phyloP scores from a whole-genome alignment of 2,888 invertebrate genomes.

The Quadroppia sp. region DNA sequence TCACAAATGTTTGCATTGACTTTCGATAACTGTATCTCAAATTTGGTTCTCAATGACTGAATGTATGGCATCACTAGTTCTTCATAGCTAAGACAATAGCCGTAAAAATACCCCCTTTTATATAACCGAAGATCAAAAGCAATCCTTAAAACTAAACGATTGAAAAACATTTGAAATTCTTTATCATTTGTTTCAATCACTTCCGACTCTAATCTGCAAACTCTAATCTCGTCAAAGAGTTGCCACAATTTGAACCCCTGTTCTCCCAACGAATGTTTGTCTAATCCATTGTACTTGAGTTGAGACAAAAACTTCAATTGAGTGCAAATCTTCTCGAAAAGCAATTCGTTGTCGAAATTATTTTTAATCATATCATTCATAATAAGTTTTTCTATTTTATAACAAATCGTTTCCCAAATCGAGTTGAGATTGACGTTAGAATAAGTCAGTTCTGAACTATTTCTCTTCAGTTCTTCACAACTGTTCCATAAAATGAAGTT shows the following conservation, averaged over 20 bases:
- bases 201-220: conserved; percentile 19
- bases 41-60: not conserved
- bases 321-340: not conserved
- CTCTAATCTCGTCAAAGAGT: not conserved
- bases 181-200: not conserved
- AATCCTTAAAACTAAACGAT: not conserved
- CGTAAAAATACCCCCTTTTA: conserved; percentile 17
- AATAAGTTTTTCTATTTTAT: conserved; percentile 26
- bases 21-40: not conserved
- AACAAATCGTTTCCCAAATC: conserved; percentile 17
- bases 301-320: not conserved
- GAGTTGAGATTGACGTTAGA: conserved; percentile 27
- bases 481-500: not conserved
- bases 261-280: not conserved
- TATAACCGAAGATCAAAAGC: not conserved
- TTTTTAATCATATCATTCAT: conserved; percentile 19
- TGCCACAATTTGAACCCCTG: conserved; percentile 1
- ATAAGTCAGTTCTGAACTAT: not conserved
- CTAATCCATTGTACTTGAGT: not conserved
- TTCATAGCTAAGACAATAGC: not conserved
- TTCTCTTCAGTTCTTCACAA: not conserved
- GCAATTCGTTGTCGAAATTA: not conserved
- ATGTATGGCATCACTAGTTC: conserved; percentile 14
- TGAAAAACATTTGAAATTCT: not conserved
- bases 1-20: not conserved